Evolutionary conservation across 64 coral and sea anemone species (phyloP), one percentile per base, ranked within the genome.

Genomic region (Cladopsammia gracilis): DNA sequence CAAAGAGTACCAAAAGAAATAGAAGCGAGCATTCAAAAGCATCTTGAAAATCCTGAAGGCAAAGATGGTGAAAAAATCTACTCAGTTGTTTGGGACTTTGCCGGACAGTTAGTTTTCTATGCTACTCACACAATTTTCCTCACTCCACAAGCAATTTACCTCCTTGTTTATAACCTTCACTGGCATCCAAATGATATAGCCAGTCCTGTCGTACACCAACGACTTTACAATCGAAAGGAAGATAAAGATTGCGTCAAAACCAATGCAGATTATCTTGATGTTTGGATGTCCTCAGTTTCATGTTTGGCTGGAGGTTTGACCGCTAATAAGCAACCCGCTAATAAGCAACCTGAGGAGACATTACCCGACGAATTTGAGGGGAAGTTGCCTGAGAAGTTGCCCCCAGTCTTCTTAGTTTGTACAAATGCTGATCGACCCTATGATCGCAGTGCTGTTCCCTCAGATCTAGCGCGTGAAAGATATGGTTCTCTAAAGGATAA

Each of bases 1-100:
- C 51, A 53, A 53, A 53, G 4, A 53, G 4, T 53, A 53, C 51
- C 51, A 53, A 10, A 53, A 10, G 10, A 53, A 10, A 53, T 53
- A 53, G 10, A 53, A 10, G 51, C 51, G 51, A 53, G 51, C 51
- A 53, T 10, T 53, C 4, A 53, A 53, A 53, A 53, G 51, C 51
- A 10, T 10, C 51, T 53, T 53, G 51, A 53, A 53, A 4, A 53
- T 5, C 51, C 51, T 10, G 51, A 53, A 53, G 51, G 10, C 51
- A 10, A 53, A 10, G 51, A 53, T 10, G 10, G 51, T 10, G 51
- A 53, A 10, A 53, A 53, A 53, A 53, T 53, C 51, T 53, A 10
- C 10, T 14, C 34, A 47, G 72, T 75, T 75, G 10, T 42, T 10
- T 78, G 76, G 76, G 76, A 76, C 73, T 76, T 76, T 5, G 73